Evolutionary conservation across 1,140 invertebrate genomes (phyloP).

Genomic region (Penaeus japonicus): DNA sequence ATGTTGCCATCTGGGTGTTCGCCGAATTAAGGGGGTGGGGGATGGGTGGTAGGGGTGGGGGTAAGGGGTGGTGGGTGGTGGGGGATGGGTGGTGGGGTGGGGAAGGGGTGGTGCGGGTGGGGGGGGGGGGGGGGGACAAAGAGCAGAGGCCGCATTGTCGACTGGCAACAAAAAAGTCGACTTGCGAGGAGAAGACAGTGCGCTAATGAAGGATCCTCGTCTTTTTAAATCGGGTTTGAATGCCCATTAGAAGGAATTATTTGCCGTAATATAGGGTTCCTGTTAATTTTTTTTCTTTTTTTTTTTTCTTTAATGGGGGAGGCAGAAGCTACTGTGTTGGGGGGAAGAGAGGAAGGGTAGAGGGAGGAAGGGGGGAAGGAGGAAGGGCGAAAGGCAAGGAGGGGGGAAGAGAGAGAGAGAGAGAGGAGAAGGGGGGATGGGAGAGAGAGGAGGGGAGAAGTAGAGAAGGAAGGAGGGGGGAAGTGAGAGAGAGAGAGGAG

Average conservation of each 20-base stretch:
- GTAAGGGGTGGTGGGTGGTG: too few species aligned
- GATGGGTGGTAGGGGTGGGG: neutral
- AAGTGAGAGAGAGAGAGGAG: neutral
- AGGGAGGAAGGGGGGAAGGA: neutral
- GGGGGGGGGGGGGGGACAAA: neutral
- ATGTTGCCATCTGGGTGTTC: conserved; percentile 7
- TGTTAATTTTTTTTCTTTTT: neutral
- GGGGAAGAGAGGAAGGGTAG: too few species aligned
- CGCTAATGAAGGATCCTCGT: neutral
- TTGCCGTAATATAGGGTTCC: neutral
- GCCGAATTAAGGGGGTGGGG: neutral
- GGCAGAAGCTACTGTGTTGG: too few species aligned
- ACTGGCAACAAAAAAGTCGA: neutral
- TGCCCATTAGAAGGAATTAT: neutral
- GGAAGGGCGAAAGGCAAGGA: neutral
- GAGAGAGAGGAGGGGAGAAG: neutral
- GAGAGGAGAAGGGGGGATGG: neutral
- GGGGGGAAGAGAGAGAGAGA: neutral
- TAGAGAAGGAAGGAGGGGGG: neutral
- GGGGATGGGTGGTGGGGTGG: neutral
- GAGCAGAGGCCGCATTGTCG: neutral
- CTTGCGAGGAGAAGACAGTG: neutral
- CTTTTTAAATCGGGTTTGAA: neutral
- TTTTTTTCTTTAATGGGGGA: neutral
- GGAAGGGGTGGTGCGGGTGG: too few species aligned